Evolutionary conservation across 2,888 invertebrate species (phyloP).

Genomic region (Aphidoletes aphidimyza): DNA sequence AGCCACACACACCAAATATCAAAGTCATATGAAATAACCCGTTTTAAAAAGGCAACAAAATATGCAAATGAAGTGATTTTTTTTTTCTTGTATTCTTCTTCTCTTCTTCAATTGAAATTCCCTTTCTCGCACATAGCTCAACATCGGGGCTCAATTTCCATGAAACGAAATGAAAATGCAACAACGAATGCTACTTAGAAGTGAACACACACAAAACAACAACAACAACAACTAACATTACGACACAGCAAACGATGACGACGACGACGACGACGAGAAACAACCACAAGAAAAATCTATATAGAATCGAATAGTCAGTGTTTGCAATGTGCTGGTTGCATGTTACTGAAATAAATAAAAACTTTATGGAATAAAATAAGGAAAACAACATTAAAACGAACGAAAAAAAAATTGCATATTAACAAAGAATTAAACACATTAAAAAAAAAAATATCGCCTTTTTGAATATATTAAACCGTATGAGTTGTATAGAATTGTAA

Average conservation of each 20-base stretch:
- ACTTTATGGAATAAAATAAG: neutral
- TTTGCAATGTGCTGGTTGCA: neutral
- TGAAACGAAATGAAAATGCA: neutral
- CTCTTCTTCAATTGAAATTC: neutral
- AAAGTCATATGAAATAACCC: neutral
- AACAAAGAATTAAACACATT: neutral
- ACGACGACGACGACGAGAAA: too few relatives aligned
- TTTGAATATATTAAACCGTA: too few relatives aligned
- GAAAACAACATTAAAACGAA: neutral
- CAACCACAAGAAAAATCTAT: neutral
- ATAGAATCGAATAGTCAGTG: neutral
- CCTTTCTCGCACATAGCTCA: neutral
- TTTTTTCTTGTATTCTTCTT: neutral
- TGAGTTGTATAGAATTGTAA: too few relatives aligned
- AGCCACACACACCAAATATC: neutral
- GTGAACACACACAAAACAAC: too few relatives aligned
- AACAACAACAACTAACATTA: too few relatives aligned
- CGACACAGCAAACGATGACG: too few relatives aligned
- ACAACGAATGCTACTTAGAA: too few relatives aligned
- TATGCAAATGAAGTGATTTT: slow-evolving; percentile 3
- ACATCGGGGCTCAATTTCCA: neutral
- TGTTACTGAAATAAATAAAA: slow-evolving; percentile 4
- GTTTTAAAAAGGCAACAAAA: slow-evolving; percentile 1
- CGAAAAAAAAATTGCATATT: neutral
- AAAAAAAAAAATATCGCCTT: too few relatives aligned